Percentiles rank a stretch among this genome's conserved stretches.
Conservation (phyloP, 64 coral and sea anemone species). For the Actinia tenebrosa region DNA sequence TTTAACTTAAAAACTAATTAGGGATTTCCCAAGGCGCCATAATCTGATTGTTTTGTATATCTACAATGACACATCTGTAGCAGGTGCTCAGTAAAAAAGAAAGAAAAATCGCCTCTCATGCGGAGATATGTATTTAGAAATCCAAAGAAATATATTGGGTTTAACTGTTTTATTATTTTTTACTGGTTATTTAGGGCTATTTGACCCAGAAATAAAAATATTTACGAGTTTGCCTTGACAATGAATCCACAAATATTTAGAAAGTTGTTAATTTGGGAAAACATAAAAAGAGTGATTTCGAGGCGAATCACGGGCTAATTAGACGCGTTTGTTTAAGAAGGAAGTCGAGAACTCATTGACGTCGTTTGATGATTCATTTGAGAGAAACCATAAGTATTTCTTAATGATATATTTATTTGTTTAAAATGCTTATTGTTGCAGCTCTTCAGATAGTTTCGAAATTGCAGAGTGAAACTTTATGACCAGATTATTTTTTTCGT, state of each 20-base stretch:
- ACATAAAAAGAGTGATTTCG: neutral
- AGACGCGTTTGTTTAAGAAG: neutral
- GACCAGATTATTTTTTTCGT: neutral
- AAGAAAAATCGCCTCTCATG: neutral
- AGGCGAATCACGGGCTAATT: neutral
- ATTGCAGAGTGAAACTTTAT: neutral
- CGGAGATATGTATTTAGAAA: neutral
- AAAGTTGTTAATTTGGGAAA: neutral
- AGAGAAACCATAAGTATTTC: conserved; percentile 3
- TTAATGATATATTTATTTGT: conserved; percentile 4
- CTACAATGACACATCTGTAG: conserved; percentile 16
- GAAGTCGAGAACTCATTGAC: neutral
- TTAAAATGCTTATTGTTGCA: neutral
- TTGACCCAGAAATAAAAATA: neutral
- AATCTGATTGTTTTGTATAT: conserved; percentile 28
- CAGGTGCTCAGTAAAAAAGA: neutral
- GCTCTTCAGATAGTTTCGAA: neutral
- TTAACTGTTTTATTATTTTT: neutral
- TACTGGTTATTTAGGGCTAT: neutral
- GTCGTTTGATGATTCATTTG: neutral
- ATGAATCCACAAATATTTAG: neutral
- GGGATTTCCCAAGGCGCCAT: conserved; percentile 19
- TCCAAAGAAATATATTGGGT: neutral
- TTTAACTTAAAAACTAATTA: conserved; percentile 30
- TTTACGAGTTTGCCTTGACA: neutral